phyloP scores from a whole-genome alignment of 2,797 vertebrate genomes.

The Pangasius larnaudii region DNA sequence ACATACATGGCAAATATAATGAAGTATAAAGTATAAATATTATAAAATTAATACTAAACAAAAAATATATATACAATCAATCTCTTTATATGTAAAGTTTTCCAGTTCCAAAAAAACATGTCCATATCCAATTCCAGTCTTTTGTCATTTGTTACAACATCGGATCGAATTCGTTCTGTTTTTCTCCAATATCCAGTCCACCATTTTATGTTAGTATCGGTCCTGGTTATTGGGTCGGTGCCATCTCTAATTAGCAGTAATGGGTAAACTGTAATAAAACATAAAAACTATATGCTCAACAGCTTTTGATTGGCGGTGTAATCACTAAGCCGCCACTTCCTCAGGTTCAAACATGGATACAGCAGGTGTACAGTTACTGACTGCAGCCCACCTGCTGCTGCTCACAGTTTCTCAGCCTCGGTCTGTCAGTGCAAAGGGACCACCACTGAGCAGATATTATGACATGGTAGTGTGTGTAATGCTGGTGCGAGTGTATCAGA shows the following conservation, averaged over 20 bases:
- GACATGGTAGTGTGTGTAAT: not conserved
- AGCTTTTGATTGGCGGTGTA: not conserved
- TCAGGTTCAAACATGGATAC: not conserved
- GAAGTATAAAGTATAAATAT: too few relatives aligned
- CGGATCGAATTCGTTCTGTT: too few relatives aligned
- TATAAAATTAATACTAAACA: too few relatives aligned
- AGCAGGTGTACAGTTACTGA: not conserved
- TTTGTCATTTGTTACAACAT: too few relatives aligned
- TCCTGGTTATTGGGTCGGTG: too few relatives aligned
- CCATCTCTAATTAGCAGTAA: not conserved
- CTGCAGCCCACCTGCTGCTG: not conserved
- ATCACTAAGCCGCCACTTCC: not conserved
- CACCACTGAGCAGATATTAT: not conserved
- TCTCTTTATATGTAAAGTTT: too few relatives aligned
- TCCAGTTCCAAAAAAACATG: too few relatives aligned
- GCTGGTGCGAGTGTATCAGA: not conserved
- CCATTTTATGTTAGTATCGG: too few relatives aligned
- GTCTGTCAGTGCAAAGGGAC: not conserved
- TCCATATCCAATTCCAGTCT: too few relatives aligned
- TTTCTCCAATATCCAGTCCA: too few relatives aligned
- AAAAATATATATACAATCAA: too few relatives aligned
- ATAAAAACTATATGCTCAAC: not conserved
- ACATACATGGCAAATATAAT: too few relatives aligned
- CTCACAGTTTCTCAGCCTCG: not conserved
- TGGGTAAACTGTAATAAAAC: not conserved